Base-by-base conservation (phyloP, 2,888 invertebrate genomes). In the Argyresthia goedartella region DNA sequence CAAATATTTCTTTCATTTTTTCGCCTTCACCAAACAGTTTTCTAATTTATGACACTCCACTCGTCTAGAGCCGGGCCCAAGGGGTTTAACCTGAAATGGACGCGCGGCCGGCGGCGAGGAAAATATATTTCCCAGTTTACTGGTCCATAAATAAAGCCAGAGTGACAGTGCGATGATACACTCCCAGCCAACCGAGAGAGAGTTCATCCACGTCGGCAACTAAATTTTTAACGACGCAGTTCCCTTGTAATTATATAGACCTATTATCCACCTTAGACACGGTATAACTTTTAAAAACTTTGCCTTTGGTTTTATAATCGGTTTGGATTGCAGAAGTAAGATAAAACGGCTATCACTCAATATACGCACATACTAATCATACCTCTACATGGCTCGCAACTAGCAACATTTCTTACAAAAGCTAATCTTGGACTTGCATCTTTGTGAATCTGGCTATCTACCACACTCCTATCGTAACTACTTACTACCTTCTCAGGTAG, bases 101-200 rank as follows among this genome's bases (percentile, higher is more conserved):
- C 82, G 80, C 68, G 66, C 72, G 75, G 74, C 74, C 76, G 79
- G 69, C 73, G 71, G 70, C 69, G 79, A 74, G 76, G 76, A 84
- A 84, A 81, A 85, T 85, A 84, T 84, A 85, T 86, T 82, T 86
- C 75, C 81, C 81, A 82, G 85, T 85, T 85, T 81, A 85, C 85
- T 84, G 81, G 76, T 71, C 75, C 81, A 85, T 85, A 86, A 86
- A 86, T 86, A 85, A 84, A 80, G 61, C 74, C 70, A 71, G 81
- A 85, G 84, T 86, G 85, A 85, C 85, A 79, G 79, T 66, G 72
- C 75, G 82, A 84, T 85, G 85, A 86, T 85, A 84, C 82, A 84
- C 81, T 80, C 75, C 75, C 68, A 64, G 66, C 69, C 74, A n/a
- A n/a, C n/a, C n/a, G n/a, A n/a, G n/a, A n/a, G n/a, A n/a, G 71